These are phyloP conservation scores for Caranx ignobilis DNA, from an alignment of 2,113 vertebrate genomes.

Conservation along the genomic window DNA sequence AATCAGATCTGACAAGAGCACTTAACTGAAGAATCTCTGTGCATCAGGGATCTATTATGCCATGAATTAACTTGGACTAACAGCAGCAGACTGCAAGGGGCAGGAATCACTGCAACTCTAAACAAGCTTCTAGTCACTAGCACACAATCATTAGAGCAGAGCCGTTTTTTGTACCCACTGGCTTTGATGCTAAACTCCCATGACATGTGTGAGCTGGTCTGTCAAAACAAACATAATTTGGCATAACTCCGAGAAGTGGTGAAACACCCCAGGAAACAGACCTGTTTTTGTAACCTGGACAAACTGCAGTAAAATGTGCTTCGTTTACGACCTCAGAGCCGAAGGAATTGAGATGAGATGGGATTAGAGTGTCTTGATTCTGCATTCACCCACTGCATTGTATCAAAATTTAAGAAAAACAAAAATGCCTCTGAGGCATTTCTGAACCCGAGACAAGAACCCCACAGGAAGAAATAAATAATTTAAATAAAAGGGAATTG, in stretches of 20 bases:
- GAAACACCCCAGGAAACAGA: conserved; percentile 29
- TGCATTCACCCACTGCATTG: neutral
- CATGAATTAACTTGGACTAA: conserved; percentile 4
- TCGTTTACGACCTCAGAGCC: neutral
- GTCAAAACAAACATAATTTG: conserved; percentile 61
- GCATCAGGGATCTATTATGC: neutral
- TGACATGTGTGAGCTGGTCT: conserved; percentile 36
- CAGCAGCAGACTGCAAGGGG: neutral
- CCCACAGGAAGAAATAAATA: conserved; percentile 2
- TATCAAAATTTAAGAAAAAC: neutral
- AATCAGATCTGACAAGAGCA: conserved; percentile 7
- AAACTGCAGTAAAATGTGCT: neutral
- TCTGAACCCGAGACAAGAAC: conserved; percentile 8
- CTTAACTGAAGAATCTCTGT: neutral
- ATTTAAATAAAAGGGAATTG: conserved; percentile 17
- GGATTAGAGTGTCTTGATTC: neutral
- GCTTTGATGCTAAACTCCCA: conserved; percentile 33
- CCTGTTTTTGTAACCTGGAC: conserved; percentile 26
- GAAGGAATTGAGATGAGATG: neutral
- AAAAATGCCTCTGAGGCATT: neutral
- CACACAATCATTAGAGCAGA: conserved; percentile 6
- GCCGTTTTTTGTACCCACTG: conserved; percentile 11
- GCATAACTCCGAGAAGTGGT: conserved; percentile 3
- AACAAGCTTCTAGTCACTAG: neutral
- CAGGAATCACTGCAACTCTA: neutral